phyloP scores from a whole-genome alignment of 2,797 vertebrate genomes.

The Chlorospingus flavigularis region DNA sequence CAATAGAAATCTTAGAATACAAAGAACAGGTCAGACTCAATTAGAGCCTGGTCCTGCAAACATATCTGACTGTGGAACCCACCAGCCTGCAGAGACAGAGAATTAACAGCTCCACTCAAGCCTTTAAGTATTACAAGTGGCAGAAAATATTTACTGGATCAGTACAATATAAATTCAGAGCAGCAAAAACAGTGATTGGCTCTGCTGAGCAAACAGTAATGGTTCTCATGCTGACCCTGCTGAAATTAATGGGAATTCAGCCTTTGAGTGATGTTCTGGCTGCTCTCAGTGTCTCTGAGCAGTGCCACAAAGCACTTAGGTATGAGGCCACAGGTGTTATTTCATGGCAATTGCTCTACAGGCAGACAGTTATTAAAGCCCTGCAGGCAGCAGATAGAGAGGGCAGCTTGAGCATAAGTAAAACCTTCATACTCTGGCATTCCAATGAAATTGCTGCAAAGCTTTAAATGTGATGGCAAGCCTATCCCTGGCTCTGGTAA shows the following conservation, averaged over 20 bases:
- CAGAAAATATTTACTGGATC: constrained; percentile 13
- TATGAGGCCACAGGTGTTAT: not conserved
- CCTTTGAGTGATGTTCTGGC: not conserved
- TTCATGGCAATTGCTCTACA: not conserved
- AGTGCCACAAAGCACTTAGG: not conserved
- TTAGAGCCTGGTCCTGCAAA: not conserved
- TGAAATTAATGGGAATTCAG: constrained; percentile 13
- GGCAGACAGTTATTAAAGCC: not conserved
- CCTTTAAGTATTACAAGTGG: not conserved
- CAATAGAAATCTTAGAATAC: not conserved
- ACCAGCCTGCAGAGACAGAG: not conserved
- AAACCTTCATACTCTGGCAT: not conserved
- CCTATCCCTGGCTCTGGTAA: not conserved
- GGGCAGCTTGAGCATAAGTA: not conserved
- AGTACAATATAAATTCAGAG: not conserved
- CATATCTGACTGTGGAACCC: not conserved
- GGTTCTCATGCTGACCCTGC: not conserved
- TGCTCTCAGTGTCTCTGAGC: not conserved
- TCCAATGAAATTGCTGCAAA: not conserved
- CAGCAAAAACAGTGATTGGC: not conserved
- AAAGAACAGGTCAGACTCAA: not conserved
- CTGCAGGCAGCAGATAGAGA: not conserved
- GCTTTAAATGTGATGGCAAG: not conserved
- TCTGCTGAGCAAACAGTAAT: not conserved
- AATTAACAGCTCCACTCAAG: not conserved